Evolutionary conservation across 2,888 invertebrate genomes (phyloP).

Genomic region (Temnothorax ravouxi): DNA sequence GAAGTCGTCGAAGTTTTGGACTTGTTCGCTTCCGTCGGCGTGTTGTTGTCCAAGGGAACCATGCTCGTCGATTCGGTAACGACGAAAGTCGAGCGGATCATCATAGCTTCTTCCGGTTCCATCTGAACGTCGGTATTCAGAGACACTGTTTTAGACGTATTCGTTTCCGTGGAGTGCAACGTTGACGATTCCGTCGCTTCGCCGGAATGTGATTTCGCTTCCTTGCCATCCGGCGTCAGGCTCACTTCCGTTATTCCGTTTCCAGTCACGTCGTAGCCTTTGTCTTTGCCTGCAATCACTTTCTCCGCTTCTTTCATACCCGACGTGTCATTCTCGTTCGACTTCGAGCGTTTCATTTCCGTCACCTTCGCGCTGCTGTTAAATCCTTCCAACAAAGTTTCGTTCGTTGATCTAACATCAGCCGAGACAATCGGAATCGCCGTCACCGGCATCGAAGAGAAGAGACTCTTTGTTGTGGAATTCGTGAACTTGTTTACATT

Average conservation of each 20-base stretch:
- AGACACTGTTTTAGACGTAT: conserved; percentile 10
- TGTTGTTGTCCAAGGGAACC: conserved; percentile 47
- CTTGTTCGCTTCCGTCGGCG: conserved; percentile 26
- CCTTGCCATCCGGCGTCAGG: conserved; percentile 18
- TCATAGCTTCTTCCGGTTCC: conserved; percentile 65
- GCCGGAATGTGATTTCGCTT: conserved; percentile 15
- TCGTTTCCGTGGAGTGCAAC: conserved; percentile 49
- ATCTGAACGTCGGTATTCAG: conserved; percentile 69
- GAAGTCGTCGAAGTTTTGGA: not conserved
- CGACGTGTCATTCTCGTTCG: conserved; percentile 61
- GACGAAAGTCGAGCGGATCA: conserved; percentile 69
- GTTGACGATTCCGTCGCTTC: not conserved
- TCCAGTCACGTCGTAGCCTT: conserved; percentile 73
- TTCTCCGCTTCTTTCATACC: conserved; percentile 59
- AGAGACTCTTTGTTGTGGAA: conserved; percentile 46
- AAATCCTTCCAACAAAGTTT: conserved; percentile 26
- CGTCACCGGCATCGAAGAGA: conserved; percentile 45
- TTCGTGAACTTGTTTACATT: conserved; percentile 62
- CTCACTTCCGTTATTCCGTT: conserved; percentile 77
- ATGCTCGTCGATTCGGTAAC: conserved; percentile 70
- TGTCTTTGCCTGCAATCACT: conserved; percentile 56
- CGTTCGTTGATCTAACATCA: conserved; percentile 48
- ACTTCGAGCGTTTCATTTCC: conserved; percentile 40
- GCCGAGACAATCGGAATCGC: not conserved
- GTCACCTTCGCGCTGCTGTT: conserved; percentile 24